Evolutionary conservation across 1,140 invertebrate species (phyloP).

Genomic region (Drosophila athabasca): DNA sequence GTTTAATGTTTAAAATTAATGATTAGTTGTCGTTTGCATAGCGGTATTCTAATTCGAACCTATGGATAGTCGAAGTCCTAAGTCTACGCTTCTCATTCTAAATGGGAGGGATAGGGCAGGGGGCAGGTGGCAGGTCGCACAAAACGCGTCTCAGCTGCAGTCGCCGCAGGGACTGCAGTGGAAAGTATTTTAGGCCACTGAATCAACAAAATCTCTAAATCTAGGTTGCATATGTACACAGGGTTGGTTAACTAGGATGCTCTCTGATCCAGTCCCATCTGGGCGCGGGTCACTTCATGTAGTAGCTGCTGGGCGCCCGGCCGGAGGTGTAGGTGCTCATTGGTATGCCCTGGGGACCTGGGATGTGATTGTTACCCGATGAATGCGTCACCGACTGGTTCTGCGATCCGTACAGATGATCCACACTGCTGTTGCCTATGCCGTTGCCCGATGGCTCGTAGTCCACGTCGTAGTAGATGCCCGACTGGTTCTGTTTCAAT

Average conservation of each 20-base stretch:
- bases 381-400: conserved; percentile 75
- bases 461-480: conserved; percentile 94
- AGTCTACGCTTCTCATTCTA: conserved; percentile 55
- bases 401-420: conserved; percentile 79
- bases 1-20: conserved; percentile 58
- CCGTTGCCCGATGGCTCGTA: conserved; percentile 88
- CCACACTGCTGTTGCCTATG: conserved; percentile 75
- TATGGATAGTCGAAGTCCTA: conserved; percentile 27
- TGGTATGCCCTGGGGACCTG: conserved; percentile 86
- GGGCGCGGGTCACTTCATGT: conserved; percentile 70
- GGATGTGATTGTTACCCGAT: conserved; percentile 84
- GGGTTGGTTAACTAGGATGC: conserved; percentile 18
- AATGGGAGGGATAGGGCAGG: background rate
- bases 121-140: background rate
- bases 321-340: conserved; percentile 88
- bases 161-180: conserved; percentile 66
- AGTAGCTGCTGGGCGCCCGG: conserved; percentile 83
- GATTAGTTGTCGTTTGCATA: conserved; percentile 70
- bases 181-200: conserved; percentile 64
- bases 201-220: conserved; percentile 19
- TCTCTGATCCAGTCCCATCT: too few species aligned
- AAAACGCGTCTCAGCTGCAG: conserved; percentile 78
- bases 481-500: conserved; percentile 89
- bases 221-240: conserved; percentile 70
- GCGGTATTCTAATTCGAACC: conserved; percentile 41